Percentiles rank a stretch among this genome's conserved stretches.
Evolutionary conservation across 2,113 vertebrate species (phyloP).

Genomic region (Tautogolabrus adspersus): DNA sequence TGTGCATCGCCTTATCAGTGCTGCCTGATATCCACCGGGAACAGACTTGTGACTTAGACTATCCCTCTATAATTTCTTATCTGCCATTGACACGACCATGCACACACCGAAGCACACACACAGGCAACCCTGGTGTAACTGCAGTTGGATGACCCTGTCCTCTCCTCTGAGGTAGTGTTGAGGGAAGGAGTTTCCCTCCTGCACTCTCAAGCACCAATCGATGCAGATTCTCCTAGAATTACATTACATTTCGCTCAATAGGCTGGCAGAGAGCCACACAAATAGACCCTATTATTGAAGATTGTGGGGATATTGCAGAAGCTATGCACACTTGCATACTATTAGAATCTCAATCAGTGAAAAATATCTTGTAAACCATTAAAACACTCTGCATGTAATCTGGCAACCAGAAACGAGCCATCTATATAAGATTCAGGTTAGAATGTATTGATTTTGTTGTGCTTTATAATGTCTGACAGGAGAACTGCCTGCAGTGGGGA

Average conservation of each 20-base stretch:
- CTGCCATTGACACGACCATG: background rate
- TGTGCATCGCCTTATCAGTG: constrained; percentile 14
- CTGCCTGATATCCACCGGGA: constrained; percentile 6
- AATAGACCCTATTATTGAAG: constrained; percentile 50
- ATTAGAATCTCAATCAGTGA: constrained; percentile 17
- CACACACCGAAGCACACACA: constrained; percentile 12
- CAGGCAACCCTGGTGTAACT: constrained; percentile 36
- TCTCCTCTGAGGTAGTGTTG: constrained; percentile 63
- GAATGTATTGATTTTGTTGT: constrained; percentile 4
- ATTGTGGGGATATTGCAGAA: constrained; percentile 46
- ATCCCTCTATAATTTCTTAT: background rate
- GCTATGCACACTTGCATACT: constrained; percentile 29
- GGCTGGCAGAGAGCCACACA: constrained; percentile 55
- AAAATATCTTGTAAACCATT: background rate
- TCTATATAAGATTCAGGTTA: background rate
- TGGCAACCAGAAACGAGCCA: background rate
- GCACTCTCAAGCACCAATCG: constrained; percentile 64
- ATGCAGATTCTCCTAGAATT: constrained; percentile 72
- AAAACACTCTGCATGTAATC: background rate
- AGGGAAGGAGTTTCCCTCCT: constrained; percentile 60
- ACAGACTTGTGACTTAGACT: constrained; percentile 31
- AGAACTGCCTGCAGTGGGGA: background rate
- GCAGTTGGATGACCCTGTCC: constrained; percentile 63
- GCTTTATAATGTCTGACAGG: constrained; percentile 1
- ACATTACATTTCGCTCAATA: constrained; percentile 64